Conservation (phyloP, 2,888 invertebrate species). For the Dryococelus australis region DNA sequence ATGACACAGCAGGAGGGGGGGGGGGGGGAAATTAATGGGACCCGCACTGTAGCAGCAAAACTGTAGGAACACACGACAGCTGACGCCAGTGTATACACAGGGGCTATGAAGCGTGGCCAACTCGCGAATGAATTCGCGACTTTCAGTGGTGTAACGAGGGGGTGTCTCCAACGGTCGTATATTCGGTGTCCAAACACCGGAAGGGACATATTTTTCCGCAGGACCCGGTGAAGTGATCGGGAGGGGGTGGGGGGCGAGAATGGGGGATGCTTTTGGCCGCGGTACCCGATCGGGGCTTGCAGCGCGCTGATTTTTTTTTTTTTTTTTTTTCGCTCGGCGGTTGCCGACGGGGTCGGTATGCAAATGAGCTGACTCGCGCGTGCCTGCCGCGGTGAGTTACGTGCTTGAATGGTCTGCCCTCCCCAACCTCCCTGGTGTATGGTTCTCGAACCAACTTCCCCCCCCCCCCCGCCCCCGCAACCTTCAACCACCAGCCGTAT, state of each 20-base stretch:
- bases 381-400: neutral
- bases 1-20: too few species aligned
- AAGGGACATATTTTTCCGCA: neutral
- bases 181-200: neutral
- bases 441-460: too few species aligned
- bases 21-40: too few species aligned
- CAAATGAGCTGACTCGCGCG: constrained; percentile 8
- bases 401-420: too few species aligned
- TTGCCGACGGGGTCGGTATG: neutral
- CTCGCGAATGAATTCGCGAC: neutral
- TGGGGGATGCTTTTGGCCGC: neutral
- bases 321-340: neutral
- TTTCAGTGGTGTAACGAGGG: too few species aligned
- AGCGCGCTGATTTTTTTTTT: neutral
- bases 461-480: too few species aligned
- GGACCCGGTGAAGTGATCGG: neutral
- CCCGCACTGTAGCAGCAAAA: too few species aligned
- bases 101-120: too few species aligned
- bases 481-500: too few species aligned
- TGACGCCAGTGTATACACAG: too few species aligned
- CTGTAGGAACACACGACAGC: neutral
- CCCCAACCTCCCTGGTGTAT: too few species aligned
- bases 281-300: neutral
- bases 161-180: neutral
- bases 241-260: neutral